Conservation (phyloP, 2,797 vertebrate species). For the Galagoides demidoff region DNA sequence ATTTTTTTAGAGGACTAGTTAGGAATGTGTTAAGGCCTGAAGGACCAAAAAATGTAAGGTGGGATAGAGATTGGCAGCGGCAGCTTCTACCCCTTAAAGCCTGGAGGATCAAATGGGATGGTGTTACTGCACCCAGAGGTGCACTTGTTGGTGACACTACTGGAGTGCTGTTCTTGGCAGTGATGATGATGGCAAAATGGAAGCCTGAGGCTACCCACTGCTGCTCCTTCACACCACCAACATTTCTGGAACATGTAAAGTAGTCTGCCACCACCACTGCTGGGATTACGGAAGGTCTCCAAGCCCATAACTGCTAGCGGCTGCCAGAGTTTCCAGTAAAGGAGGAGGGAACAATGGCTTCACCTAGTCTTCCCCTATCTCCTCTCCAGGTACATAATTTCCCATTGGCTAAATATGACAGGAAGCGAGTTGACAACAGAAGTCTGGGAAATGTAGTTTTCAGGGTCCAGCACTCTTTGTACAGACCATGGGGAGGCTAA, state of each 20-base stretch:
- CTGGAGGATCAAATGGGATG: not conserved
- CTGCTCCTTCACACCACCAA: not conserved
- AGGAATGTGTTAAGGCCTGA: not conserved
- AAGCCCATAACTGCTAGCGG: not conserved
- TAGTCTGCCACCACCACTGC: not conserved
- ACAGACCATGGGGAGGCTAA: not conserved
- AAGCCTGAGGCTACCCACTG: not conserved
- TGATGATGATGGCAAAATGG: not conserved
- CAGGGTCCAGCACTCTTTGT: not conserved
- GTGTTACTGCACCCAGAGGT: not conserved
- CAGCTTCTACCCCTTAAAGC: not conserved
- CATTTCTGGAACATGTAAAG: not conserved
- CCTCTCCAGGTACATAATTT: not conserved
- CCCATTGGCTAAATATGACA: conserved; percentile 9
- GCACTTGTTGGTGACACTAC: not conserved
- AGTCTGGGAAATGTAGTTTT: conserved; percentile 50
- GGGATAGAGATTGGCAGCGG: not conserved
- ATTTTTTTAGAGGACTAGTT: conserved; percentile 13
- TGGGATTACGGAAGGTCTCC: not conserved
- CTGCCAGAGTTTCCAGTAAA: not conserved
- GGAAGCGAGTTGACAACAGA: not conserved
- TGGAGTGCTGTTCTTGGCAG: not conserved
- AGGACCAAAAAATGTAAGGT: not conserved
- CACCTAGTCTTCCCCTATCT: not conserved
- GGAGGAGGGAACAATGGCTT: not conserved